These are phyloP conservation scores for Branchellion lobata DNA, from an alignment of 2,888 invertebrate genomes.

Conservation along the genomic window DNA sequence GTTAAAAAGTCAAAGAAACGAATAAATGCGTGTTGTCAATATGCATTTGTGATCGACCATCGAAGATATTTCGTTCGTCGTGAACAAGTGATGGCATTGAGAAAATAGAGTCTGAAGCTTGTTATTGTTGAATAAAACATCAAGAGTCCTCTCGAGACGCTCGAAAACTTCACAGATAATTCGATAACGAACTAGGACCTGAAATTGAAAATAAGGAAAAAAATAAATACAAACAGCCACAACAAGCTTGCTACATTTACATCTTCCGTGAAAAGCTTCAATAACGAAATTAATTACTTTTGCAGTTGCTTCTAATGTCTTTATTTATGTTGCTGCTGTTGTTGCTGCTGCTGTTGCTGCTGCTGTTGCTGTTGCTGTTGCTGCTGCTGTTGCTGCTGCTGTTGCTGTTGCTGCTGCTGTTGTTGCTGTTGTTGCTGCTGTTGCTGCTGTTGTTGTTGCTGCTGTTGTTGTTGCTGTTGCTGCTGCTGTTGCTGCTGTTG, in stretches of 20 bases:
- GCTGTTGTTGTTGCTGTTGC: constrained; percentile 37
- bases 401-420: constrained; percentile 29
- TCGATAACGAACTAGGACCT: too few relatives aligned
- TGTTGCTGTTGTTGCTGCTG: constrained; percentile 37
- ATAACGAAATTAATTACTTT: not conserved
- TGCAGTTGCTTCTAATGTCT: constrained; percentile 33
- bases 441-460: constrained; percentile 35
- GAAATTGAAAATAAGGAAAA: too few relatives aligned
- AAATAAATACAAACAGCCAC: too few relatives aligned
- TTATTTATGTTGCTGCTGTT: constrained; percentile 30
- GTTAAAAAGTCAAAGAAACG: too few relatives aligned
- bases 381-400: constrained; percentile 25
- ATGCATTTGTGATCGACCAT: too few relatives aligned
- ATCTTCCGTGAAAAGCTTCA: not conserved
- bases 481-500: constrained; percentile 31
- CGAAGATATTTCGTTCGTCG: too few relatives aligned
- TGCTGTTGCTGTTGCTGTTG: constrained; percentile 26
- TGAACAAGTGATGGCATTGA: too few relatives aligned
- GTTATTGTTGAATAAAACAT: too few relatives aligned
- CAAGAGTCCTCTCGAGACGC: too few relatives aligned
- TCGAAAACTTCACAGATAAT: too few relatives aligned
- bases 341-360: constrained; percentile 28
- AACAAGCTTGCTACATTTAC: not conserved
- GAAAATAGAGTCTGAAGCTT: too few relatives aligned
- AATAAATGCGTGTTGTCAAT: too few relatives aligned